Evolutionary conservation across 2,888 invertebrate genomes (phyloP), one percentile per base, ranked within the genome.

Genomic region (Lysandra bellargus): DNA sequence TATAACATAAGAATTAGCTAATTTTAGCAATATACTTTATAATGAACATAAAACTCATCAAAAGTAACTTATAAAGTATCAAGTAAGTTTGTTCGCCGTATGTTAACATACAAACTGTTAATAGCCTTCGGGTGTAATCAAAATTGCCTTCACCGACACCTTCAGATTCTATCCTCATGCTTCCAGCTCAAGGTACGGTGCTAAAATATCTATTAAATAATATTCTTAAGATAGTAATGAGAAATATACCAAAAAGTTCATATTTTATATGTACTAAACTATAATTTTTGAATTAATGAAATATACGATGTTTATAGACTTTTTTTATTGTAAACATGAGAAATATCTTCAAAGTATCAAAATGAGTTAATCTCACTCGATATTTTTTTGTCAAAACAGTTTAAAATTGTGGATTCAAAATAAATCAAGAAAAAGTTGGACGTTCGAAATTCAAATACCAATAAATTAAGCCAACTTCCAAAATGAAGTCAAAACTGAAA

Each of bases 41-140:
- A 61, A 30, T 33, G 17, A 12, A 37, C 9, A 49, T 49, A 53
- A 78, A 74, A 23, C 78, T 78, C n/a, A 73, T 57, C 40, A 37
- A 77, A 33, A 17, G 61, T 23, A 53, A 57, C 4, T 37, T 49
- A 77, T 69, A 79, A 86, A 88, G 84, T 87, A 89, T 86, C 89
- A 89, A 89, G 76, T 81, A 33, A 0, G 1, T 2, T 80, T 0
- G 0, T 9, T 64, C 84, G 33, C 2, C 1, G 76, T 87, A 86
- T 79, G 85, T 80, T 80, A 83, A 83, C 86, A 87, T 85, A 84
- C 85, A 84, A 85, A 85, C 81, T 86, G 81, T 86, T 86, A 86
- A 89, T 89, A 87, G 90, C 91, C 91, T 85, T 84, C 86, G 90
- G 91, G 87, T 87, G 89, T 86, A 88, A 88, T 88, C 88, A 87